These are phyloP conservation scores for Tor tambroides DNA, from an alignment of 2,113 vertebrate genomes.

Conservation along the genomic window DNA sequence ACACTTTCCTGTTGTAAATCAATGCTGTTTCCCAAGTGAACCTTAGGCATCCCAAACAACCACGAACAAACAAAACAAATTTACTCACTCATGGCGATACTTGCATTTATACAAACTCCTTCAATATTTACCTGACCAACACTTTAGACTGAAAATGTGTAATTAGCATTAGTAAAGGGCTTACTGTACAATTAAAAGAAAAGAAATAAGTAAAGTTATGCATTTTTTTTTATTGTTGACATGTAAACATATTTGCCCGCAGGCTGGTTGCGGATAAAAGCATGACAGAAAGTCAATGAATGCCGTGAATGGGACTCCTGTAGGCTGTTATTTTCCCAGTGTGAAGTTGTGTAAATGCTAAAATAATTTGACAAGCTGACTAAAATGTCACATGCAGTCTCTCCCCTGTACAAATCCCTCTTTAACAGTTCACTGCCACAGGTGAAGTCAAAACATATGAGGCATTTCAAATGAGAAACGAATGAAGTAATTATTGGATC, in stretches of 20 bases:
- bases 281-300: slow-evolving; percentile 53
- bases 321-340: slow-evolving; percentile 44
- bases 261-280: slow-evolving; percentile 8
- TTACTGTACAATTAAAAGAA: slow-evolving; percentile 29
- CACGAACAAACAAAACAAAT: not conserved
- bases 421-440: slow-evolving; percentile 13
- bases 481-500: slow-evolving; percentile 27
- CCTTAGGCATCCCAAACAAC: slow-evolving; percentile 3
- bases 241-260: slow-evolving; percentile 29
- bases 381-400: slow-evolving; percentile 33
- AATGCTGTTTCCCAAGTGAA: not conserved
- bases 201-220: not conserved
- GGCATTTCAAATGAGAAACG: slow-evolving; percentile 33
- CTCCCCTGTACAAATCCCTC: slow-evolving; percentile 35
- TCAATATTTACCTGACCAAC: slow-evolving; percentile 39
- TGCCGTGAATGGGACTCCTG: slow-evolving; percentile 31
- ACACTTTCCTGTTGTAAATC: slow-evolving; percentile 19
- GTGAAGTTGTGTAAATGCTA: slow-evolving; percentile 45
- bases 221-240: slow-evolving; percentile 1
- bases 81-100: not conserved
- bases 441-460: slow-evolving; percentile 18
- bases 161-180: slow-evolving; percentile 14
- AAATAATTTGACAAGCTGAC: slow-evolving; percentile 29
- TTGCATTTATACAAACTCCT: slow-evolving; percentile 24
- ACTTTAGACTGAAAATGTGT: slow-evolving; percentile 1